Percentiles rank a stretch among this genome's conserved stretches.
phyloP scores from a whole-genome alignment of 2,113 vertebrate species.

The Scolopax mira region DNA sequence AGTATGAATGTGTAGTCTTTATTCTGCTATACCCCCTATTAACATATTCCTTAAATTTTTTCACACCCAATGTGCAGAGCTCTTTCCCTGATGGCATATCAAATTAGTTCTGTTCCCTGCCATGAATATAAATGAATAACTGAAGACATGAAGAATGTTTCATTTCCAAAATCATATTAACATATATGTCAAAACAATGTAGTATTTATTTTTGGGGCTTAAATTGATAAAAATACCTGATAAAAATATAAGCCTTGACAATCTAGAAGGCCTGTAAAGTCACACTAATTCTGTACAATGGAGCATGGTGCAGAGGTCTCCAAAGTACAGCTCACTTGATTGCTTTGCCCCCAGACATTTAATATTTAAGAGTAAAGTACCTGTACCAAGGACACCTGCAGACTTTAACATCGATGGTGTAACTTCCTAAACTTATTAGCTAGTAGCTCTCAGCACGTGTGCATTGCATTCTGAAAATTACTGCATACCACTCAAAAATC shows the following conservation, averaged over 20 bases:
- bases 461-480: background rate
- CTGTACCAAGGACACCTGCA: background rate
- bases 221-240: background rate
- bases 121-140: constrained; percentile 34
- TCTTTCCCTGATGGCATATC: constrained; percentile 54
- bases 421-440: background rate
- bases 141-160: constrained; percentile 35
- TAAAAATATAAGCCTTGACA: background rate
- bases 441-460: background rate
- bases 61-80: background rate
- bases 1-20: background rate
- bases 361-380: background rate
- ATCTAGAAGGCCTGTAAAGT: background rate
- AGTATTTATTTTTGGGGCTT: background rate
- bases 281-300: fast-evolving
- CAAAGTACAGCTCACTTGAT: background rate
- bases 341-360: background rate
- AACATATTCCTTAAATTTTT: background rate
- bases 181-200: background rate
- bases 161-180: background rate
- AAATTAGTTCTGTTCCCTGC: constrained; percentile 61
- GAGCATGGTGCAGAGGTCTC: background rate
- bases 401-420: background rate
- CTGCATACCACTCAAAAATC: background rate
- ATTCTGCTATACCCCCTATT: background rate